Base-by-base conservation (phyloP, 2,797 vertebrate species). In the Anguilla megastoma region DNA sequence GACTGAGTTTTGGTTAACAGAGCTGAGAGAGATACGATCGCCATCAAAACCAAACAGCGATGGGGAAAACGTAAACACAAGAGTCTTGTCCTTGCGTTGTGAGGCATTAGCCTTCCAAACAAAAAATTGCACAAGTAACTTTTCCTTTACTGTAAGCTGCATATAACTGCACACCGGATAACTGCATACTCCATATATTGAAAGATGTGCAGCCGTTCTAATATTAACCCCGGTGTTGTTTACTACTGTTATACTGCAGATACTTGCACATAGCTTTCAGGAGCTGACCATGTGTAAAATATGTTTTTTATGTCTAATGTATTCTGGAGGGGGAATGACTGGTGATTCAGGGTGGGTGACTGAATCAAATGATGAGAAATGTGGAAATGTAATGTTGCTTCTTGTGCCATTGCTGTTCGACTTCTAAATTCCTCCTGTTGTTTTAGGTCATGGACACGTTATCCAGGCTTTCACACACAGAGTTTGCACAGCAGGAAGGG, bases 401-500 rank as follows among this genome's bases (percentile, higher is more conserved):
- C 21, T 27, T 27, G 21, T 24, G 36, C 27, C 21, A 7, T 82
- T 50, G 24, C 9, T 27, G 24, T 33, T 50, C n/a, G 58, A 60
- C 58, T 24, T 50, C 18, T 71, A 14, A 45, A 24, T 87, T 21
- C 63, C 48, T 84, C 27, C 33, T 60, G 16, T 30, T 87, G 90
- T 88, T 90, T 27, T 94, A 98, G 98, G 98, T 98, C 56, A 97
- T 99, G 95, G 97, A 98, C 94, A 97, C 97, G 0, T 93, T 99
- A 16, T 98, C 98, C 0, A 97, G 96, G 60, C 97, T 99, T 85
- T 99, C 98, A 12, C 94, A 96, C 52, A 96, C 97, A 14, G 88
- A 94, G 1, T 93, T 94, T 63, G 97, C 97, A 0, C 91, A 97
- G 87, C 95, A 96, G 91, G 94, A 95, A 48, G 97, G 97, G 92